Percentiles rank a stretch among this genome's conserved stretches.
phyloP scores from a whole-genome alignment of 2,797 vertebrate species.

The Coregonus ussuriensis region DNA sequence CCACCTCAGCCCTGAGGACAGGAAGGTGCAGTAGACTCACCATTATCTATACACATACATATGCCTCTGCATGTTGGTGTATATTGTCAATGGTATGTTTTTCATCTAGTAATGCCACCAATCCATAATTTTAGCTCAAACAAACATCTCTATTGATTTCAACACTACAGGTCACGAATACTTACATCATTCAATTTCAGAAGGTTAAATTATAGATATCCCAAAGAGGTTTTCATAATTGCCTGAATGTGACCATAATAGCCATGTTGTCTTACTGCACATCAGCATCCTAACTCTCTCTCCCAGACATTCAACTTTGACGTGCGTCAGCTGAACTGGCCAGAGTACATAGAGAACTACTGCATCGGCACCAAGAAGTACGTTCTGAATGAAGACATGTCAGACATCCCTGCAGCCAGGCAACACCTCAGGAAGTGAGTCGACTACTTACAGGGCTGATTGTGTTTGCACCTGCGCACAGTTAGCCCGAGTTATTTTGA shows the following conservation, averaged over 20 bases:
- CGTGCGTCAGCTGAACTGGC: conserved; percentile 93
- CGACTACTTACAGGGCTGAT: neutral
- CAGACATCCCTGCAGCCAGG: conserved; percentile 88
- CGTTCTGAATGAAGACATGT: conserved; percentile 95
- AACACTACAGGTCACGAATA: too few species aligned
- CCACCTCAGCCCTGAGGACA: conserved; percentile 87
- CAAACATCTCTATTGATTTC: too few species aligned
- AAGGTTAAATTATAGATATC: too few species aligned
- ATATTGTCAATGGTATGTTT: too few species aligned
- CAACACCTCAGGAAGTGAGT: conserved; percentile 91
- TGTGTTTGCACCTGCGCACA: neutral
- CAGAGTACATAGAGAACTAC: conserved; percentile 94
- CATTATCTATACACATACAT: neutral
- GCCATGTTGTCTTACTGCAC: neutral
- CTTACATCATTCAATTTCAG: too few species aligned
- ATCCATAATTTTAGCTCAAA: too few species aligned
- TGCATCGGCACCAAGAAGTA: conserved; percentile 95
- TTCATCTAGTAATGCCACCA: too few species aligned
- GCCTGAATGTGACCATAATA: neutral
- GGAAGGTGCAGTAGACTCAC: conserved; percentile 81
- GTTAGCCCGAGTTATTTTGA: too few species aligned
- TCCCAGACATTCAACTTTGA: conserved; percentile 93
- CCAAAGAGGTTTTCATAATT: too few species aligned
- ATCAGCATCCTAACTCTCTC: neutral
- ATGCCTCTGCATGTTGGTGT: neutral